Conservation (phyloP, 1,140 invertebrate species). For the Panagrolaimus sp. region DNA sequence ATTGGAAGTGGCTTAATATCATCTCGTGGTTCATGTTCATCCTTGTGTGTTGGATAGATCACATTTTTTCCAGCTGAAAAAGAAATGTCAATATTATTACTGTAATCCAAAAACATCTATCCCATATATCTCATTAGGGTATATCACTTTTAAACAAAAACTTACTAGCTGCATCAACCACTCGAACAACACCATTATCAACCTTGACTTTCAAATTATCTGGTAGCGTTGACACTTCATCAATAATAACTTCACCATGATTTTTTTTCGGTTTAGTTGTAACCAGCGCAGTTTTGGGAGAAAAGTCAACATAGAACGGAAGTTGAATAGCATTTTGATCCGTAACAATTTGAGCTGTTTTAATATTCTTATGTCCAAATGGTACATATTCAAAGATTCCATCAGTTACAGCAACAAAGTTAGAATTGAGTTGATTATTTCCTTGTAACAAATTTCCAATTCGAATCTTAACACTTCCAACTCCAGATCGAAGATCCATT, state of each 20-base stretch:
- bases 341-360: constrained; percentile 18
- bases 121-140: too few relatives aligned
- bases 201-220: constrained; percentile 37
- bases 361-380: constrained; percentile 34
- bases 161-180: constrained; percentile 36
- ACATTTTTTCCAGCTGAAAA: too few relatives aligned
- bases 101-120: too few relatives aligned
- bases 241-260: constrained; percentile 15
- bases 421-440: constrained; percentile 20
- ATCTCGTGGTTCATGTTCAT: too few relatives aligned
- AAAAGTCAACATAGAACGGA: constrained; percentile 41
- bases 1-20: too few relatives aligned
- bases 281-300: constrained; percentile 11
- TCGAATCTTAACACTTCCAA: constrained; percentile 19
- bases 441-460: constrained; percentile 35
- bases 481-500: neutral
- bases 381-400: constrained; percentile 20
- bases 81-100: too few relatives aligned
- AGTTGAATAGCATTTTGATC: constrained; percentile 17
- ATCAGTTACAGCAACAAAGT: constrained; percentile 28
- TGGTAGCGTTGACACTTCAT: constrained; percentile 39
- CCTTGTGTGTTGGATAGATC: too few relatives aligned
- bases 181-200: constrained; percentile 32
- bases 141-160: too few relatives aligned
- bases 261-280: neutral